Evolutionary conservation across 37 sponge, comb jelly and placozoan genomes (phyloP), one percentile per base, ranked within the genome.

Genomic region (Aplysina aerophoba): DNA sequence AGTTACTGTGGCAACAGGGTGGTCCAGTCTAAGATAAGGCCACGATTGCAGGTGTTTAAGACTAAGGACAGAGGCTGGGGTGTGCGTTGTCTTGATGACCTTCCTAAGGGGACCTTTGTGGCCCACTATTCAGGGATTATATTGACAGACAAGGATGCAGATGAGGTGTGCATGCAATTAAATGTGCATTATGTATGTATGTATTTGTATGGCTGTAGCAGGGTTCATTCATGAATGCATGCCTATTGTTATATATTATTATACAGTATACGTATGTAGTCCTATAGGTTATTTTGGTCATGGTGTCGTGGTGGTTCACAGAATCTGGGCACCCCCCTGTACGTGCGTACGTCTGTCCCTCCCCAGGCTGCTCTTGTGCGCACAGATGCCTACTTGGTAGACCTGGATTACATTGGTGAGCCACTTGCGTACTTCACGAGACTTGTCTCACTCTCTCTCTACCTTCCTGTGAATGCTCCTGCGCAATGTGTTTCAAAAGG

Each of bases 401-500:
- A 97, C 21, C 55, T 97, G 80, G 98, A 97, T 63, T 94, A 95
- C 79, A 89, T 97, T 59, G 97, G 96, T 97, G 73, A 85, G 86
- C 21, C 19, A 24, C 8, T n/a, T n/a, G 19, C 22, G 1, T 58
- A n/a, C 14, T 59, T 6, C 4, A 44, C 50, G n/a, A 44, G 50
- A 44, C 50, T 44, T 8, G 8, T 44, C 50, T 44, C 3, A 11
- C 50, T 44, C 6, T 44, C 3, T 44, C 50, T 44, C 6, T 44
- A 3, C 50, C 50, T 44, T 44, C 50, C 50, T 8, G 8, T 44
- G 50, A 3, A 44, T 44, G 50, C 3, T 44, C 50, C 3, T 44
- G 3, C 8, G 50, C 50, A 11, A 11, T 44, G 3, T 44, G 50
- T 8, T 44, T 3, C 8, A 8, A 44, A 44, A 44, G 50, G 8